Percentiles rank a stretch among this genome's conserved stretches.
Evolutionary conservation across 2,888 invertebrate species (phyloP).

Genomic region (Acanthosepion esculentum): DNA sequence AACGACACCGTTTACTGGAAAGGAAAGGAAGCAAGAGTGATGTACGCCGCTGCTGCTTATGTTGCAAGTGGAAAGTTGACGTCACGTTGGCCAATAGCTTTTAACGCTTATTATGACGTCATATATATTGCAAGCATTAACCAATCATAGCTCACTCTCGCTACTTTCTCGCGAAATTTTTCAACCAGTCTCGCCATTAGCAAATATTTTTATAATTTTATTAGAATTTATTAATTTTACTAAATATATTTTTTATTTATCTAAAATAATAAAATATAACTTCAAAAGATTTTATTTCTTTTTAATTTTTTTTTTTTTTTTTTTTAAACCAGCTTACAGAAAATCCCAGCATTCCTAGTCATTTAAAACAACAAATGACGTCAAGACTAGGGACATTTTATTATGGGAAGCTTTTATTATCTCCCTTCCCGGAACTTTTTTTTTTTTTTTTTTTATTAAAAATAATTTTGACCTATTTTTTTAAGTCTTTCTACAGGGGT

Average conservation of each 20-base stretch:
- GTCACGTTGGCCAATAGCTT: neutral
- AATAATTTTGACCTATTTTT: too few species aligned
- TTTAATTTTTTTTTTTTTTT: too few species aligned
- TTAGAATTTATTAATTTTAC: neutral
- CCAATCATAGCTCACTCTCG: neutral
- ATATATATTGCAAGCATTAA: neutral
- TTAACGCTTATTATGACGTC: neutral
- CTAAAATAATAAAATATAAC: neutral
- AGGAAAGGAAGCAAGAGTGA: too few species aligned
- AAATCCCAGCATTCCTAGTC: neutral
- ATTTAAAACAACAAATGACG: neutral
- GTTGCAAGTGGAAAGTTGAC: neutral
- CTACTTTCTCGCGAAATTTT: neutral
- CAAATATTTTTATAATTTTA: neutral
- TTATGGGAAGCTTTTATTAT: neutral
- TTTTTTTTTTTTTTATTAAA: neutral
- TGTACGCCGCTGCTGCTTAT: neutral
- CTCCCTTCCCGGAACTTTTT: constrained; percentile 21
- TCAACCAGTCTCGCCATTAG: neutral
- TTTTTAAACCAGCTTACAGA: neutral
- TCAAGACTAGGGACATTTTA: neutral
- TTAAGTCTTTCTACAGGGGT: neutral
- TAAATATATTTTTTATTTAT: neutral
- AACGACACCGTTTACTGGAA: neutral
- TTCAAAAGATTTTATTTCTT: too few species aligned